These are phyloP conservation scores for Oryzias curvinotus DNA, from an alignment of 2,113 vertebrate genomes.

Conservation along the genomic window DNA sequence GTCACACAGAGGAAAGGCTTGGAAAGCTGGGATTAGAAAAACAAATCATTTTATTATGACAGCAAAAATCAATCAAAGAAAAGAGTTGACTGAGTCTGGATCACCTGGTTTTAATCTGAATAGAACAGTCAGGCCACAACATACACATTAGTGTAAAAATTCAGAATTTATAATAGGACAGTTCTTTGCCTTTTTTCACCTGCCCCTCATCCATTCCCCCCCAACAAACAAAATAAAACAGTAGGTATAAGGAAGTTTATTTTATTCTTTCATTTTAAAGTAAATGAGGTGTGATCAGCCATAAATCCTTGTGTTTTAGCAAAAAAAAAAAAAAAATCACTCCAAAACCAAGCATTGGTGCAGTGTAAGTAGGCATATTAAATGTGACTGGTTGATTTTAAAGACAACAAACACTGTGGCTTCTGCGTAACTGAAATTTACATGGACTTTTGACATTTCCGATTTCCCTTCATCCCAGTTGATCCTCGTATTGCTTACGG, in stretches of 20 bases:
- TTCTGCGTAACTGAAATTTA: constrained; percentile 32
- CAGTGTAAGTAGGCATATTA: constrained; percentile 17
- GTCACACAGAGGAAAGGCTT: constrained; percentile 31
- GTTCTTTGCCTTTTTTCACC: constrained; percentile 1
- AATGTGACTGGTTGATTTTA: constrained; percentile 29
- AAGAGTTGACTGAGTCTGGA: constrained; percentile 9
- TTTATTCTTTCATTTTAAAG: constrained; percentile 1
- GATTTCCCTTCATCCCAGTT: constrained; percentile 66
- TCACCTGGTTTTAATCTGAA: constrained; percentile 2
- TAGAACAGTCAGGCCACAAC: constrained; percentile 2
- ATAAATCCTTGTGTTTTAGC: constrained; percentile 2
- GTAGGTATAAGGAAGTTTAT: not conserved
- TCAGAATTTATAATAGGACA: not conserved
- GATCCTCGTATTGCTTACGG: constrained; percentile 79
- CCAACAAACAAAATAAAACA: constrained; percentile 7
- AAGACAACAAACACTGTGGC: constrained; percentile 22
- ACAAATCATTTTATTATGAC: constrained; percentile 51
- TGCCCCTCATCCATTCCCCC: not conserved
- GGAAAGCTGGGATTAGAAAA: constrained; percentile 36
- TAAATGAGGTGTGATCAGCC: constrained; percentile 10
- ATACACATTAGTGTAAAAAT: not conserved
- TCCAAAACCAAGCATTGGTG: constrained; percentile 19
- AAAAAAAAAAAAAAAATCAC: not conserved
- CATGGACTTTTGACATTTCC: constrained; percentile 30
- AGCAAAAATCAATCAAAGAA: constrained; percentile 22